These are phyloP conservation scores for Larimichthys polyactis DNA, from an alignment of 2,113 vertebrate genomes.

Conservation along the genomic window DNA sequence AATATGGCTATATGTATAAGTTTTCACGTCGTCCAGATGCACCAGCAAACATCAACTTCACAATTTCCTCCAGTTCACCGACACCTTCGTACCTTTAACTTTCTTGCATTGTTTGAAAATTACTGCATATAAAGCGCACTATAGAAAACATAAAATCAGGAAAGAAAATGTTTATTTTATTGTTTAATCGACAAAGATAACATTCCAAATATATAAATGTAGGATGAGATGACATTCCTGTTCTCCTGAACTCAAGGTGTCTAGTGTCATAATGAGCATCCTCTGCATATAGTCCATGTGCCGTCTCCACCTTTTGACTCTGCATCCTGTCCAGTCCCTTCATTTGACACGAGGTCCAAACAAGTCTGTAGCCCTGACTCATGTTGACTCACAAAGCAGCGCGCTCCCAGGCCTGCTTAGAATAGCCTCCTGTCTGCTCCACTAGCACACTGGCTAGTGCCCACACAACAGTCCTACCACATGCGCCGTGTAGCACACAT, in stretches of 20 bases:
- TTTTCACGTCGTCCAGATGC: slow-evolving; percentile 39
- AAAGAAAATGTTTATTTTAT: background rate
- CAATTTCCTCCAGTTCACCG: background rate
- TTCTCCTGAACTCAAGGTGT: background rate
- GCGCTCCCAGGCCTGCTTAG: slow-evolving; percentile 71
- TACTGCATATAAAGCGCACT: background rate
- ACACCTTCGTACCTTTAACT: background rate
- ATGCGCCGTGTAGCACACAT: slow-evolving; percentile 6
- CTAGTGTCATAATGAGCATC: background rate
- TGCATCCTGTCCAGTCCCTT: slow-evolving; percentile 8
- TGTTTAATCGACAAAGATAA: background rate
- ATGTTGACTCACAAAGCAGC: slow-evolving; percentile 72
- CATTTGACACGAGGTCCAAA: slow-evolving; percentile 61
- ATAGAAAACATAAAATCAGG: background rate
- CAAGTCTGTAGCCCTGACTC: slow-evolving; percentile 67
- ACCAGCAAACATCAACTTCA: slow-evolving; percentile 19
- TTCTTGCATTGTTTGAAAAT: background rate
- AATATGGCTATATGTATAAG: slow-evolving; percentile 47
- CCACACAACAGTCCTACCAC: slow-evolving; percentile 24
- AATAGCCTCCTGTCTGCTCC: slow-evolving; percentile 74
- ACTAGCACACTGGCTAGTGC: slow-evolving; percentile 67
- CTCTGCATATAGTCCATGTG: background rate
- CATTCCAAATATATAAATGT: too few species aligned
- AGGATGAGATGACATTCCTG: background rate
- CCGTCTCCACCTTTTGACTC: slow-evolving; percentile 1